A percentile compares a stretch with the other conserved stretches of the same genome.
Conservation (phyloP, 1,140 invertebrate species). For the Phocides pigmalion region DNA sequence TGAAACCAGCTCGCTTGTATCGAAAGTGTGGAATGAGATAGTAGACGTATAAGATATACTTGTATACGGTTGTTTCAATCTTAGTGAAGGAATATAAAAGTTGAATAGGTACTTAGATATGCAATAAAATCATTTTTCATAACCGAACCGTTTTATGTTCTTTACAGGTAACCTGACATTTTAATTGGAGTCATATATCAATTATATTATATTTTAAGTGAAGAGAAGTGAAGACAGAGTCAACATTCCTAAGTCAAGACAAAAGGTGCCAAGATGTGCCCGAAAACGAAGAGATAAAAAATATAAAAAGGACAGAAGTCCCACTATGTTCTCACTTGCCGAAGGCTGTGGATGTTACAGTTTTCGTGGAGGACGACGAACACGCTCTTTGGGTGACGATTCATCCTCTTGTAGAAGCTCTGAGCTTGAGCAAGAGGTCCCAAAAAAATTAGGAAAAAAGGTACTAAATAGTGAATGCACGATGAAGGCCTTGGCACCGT, state of each 20-base stretch:
- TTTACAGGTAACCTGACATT: constrained; percentile 51
- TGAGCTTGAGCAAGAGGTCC: constrained; percentile 83
- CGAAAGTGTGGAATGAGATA: constrained; percentile 7
- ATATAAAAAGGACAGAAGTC: constrained; percentile 73
- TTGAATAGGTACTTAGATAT: neutral
- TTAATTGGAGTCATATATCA: constrained; percentile 42
- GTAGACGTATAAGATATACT: neutral
- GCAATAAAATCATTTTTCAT: no score
- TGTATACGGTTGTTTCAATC: neutral
- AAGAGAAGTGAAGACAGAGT: constrained; percentile 40
- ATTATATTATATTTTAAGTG: neutral
- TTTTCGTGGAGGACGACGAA: constrained; percentile 71
- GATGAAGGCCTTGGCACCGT: constrained; percentile 81
- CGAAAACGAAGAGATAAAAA: constrained; percentile 81
- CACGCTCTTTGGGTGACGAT: constrained; percentile 80
- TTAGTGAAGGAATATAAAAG: neutral
- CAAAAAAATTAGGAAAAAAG: constrained; percentile 64
- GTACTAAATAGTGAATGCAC: constrained; percentile 73
- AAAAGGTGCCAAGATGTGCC: constrained; percentile 72
- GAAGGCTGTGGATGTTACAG: constrained; percentile 81
- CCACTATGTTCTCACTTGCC: constrained; percentile 74
- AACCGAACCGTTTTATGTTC: constrained; percentile 26
- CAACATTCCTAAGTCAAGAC: constrained; percentile 74
- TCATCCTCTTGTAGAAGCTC: constrained; percentile 85
- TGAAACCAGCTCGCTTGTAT: constrained; percentile 38